Conservation (phyloP, 1,140 invertebrate genomes). For the Drosophila arawakana region DNA sequence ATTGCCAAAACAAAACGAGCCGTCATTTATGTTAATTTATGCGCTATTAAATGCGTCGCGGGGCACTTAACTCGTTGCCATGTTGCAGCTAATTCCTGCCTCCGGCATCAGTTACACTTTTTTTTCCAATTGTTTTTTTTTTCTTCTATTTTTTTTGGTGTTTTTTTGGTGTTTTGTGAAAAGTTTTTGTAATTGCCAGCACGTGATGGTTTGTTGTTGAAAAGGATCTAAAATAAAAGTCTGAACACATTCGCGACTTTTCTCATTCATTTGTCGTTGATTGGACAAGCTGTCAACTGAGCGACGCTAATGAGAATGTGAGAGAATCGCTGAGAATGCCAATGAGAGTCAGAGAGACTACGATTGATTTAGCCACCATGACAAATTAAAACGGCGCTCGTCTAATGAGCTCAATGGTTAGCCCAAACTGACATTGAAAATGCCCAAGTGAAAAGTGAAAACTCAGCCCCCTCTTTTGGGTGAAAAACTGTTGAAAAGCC, state of each 20-base stretch:
- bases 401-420: slow-evolving; percentile 68
- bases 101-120: slow-evolving; percentile 35
- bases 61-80: slow-evolving; percentile 75
- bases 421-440: slow-evolving; percentile 7
- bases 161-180: neutral
- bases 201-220: slow-evolving; percentile 57
- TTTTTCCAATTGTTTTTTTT: slow-evolving; percentile 3
- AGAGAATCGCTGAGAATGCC: slow-evolving; percentile 28
- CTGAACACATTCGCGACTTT: slow-evolving; percentile 10
- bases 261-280: slow-evolving; percentile 42
- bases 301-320: slow-evolving; percentile 57
- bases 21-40: slow-evolving; percentile 79
- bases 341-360: slow-evolving; percentile 21
- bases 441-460: slow-evolving; percentile 20
- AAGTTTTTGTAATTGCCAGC: slow-evolving; percentile 62
- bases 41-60: slow-evolving; percentile 77
- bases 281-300: slow-evolving; percentile 44
- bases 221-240: slow-evolving; percentile 31
- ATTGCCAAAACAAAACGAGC: slow-evolving; percentile 73
- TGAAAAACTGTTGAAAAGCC: slow-evolving; percentile 68
- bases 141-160: neutral
- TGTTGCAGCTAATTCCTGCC: slow-evolving; percentile 48
- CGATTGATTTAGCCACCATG: slow-evolving; percentile 67
- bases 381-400: slow-evolving; percentile 74
- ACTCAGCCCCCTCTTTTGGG: neutral